Conservation (phyloP, 2,888 invertebrate species). For the Erebia aethiops region DNA sequence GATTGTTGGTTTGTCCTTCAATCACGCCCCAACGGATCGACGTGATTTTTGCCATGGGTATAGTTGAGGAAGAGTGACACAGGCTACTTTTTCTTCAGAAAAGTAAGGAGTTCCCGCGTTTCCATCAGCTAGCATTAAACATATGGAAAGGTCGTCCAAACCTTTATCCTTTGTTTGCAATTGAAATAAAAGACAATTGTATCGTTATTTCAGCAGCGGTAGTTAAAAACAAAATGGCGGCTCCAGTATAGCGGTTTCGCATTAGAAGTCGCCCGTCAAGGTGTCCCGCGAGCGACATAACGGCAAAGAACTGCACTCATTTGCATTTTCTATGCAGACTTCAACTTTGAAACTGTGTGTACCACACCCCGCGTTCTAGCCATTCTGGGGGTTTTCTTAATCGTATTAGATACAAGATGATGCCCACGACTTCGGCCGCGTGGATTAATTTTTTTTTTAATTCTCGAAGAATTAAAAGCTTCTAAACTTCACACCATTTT, state of each 20-base stretch:
- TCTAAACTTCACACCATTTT: too few relatives aligned
- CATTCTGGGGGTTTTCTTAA: conserved; percentile 5
- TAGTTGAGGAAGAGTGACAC: too few relatives aligned
- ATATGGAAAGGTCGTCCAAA: too few relatives aligned
- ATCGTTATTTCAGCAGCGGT: neutral
- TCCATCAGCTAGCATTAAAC: too few relatives aligned
- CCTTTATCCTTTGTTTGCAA: neutral
- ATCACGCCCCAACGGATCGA: too few relatives aligned
- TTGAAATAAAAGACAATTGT: conserved; percentile 1
- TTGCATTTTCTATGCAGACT: conserved; percentile 59
- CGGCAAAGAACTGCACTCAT: conserved; percentile 65
- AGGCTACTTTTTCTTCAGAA: too few relatives aligned
- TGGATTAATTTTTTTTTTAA: too few relatives aligned
- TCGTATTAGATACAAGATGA: neutral
- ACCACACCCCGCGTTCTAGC: neutral
- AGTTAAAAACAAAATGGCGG: conserved; percentile 18
- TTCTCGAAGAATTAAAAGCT: too few relatives aligned
- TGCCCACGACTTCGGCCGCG: too few relatives aligned
- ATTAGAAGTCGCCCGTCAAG: conserved; percentile 41
- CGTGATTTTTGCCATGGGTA: too few relatives aligned
- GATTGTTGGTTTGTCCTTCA: too few relatives aligned
- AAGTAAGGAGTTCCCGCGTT: too few relatives aligned
- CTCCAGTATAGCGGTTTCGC: conserved; percentile 7
- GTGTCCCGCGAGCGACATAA: conserved; percentile 59
- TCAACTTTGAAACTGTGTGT: conserved; percentile 27